Evolutionary conservation across 2,113 vertebrate species (phyloP), one percentile per base, ranked within the genome.

Genomic region (Taurulus bubalis): DNA sequence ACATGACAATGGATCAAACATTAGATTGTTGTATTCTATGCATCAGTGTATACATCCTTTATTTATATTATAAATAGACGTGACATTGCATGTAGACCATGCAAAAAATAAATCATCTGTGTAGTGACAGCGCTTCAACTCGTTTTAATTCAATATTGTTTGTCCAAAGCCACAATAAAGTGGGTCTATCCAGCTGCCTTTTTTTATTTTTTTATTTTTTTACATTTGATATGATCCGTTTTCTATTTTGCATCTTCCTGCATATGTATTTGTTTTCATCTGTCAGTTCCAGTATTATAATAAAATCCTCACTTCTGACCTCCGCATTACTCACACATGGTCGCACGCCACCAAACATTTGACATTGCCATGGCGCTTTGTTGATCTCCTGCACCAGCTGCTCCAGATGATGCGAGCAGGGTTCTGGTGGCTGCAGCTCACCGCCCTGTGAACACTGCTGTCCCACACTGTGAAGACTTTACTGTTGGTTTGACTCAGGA

Each of bases 371-470:
- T 67, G 63, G 79, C 6, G 66, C n/a, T 83, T 70, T 51, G 65
- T 65, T 84, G 60, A 75, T 84, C 47, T 47, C 42, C 53, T 65
- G 36, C 66, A 45, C 64, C 64, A 85, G 80, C 80, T 83, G 83
- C 73, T 79, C 30, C 71, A 60, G 49, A 77, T 59, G 15, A 71
- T 0, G 34, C 34, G n/a, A 62, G 16, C 55, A 20, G 49, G 53
- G 22, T 47, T 75, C 75, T 56, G 30, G 14, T 74, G 38, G 42
- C 9, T 36, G 6, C 14, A 45, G 38, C 20, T 42, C 14, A 58
- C 14, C 12, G 34, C 15, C 6, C 15, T 32, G 11, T 49, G 8
- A 58, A 38, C 8, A 49, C 30, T 2, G 4, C 30, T 32, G 30
- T 4, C 18, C 28, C 3, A 1, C 7, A 4, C 30, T 40, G 53